Base-by-base conservation (phyloP, 92 coral and sea anemone genomes). In the Umimayanthus kanabou region DNA sequence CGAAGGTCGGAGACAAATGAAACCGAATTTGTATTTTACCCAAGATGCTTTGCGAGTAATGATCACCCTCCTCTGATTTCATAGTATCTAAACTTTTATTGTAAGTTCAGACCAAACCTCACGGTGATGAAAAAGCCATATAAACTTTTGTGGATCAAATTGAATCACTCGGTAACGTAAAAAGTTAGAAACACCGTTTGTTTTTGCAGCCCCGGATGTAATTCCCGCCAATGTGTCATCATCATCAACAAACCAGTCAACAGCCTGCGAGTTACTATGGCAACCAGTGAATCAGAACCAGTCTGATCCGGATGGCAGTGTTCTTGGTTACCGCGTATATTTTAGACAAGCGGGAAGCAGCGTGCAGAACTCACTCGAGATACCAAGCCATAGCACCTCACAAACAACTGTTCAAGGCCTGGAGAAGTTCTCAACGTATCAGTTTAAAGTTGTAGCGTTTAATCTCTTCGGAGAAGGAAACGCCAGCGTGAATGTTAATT, bases 391-490 rank as follows among this genome's bases (percentile, higher is more conserved):
- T 9, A 75, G 39, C 25, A 39, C 53, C 45, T 75, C 79, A 11
- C 79, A 15, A 33, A 29, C 50, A 10, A 75, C 79, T 37, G 47
- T 75, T 6, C 53, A 39, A 75, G 79, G 79, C 18, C 79, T 75
- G 26, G n/a, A 75, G 28, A 53, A 39, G 25, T 75, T 75, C 79
- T 37, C 79, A 0, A 39, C 50, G 53, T 75, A 75, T 39, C 42
- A 75, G 25, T 6, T 75, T 9, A 75, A 37, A 43, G 25, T 75
- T 39, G 79, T 75, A 75, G 79, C 79, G 9, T 75, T 39, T 43
- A 75, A 75, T 75, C 15, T 33, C 2, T 75, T 75, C 4, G 79
- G 79, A 39, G 79, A 75, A 75, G 79, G 79, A 75, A 75, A 75
- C 28, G 45, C 79, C 47, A 75, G 49, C 79, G 79, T 75, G 15